A percentile compares a stretch with the other conserved stretches of the same genome.
phyloP scores from a whole-genome alignment of 2,797 vertebrate species.

The Melopsittacus undulatus region DNA sequence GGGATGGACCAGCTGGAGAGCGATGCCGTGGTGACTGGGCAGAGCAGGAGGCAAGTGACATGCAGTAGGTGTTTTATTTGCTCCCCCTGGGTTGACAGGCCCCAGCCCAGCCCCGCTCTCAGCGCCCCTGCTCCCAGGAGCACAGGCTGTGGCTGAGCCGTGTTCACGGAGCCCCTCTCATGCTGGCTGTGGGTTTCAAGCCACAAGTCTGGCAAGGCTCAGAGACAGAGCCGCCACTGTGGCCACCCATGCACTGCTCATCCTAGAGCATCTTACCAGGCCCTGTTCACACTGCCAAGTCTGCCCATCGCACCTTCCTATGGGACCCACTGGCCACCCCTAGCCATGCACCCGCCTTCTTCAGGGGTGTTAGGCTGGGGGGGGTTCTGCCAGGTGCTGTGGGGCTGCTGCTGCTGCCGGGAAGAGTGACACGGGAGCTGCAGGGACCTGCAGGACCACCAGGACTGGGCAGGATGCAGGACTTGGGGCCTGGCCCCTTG shows the following conservation, averaged over 20 bases:
- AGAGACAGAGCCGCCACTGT: neutral
- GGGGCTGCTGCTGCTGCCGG: slow-evolving; percentile 50
- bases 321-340: neutral
- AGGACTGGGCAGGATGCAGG: neutral
- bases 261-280: neutral
- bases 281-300: neutral
- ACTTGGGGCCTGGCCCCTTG: slow-evolving; percentile 74
- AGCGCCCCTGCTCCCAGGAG: neutral
- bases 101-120: neutral
- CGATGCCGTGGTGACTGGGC: neutral
- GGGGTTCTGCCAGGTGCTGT: slow-evolving; percentile 71
- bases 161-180: neutral
- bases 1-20: accelerated
- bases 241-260: neutral
- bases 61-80: slow-evolving; percentile 47
- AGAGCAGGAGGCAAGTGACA: slow-evolving; percentile 17
- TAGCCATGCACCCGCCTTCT: neutral
- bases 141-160: accelerated
- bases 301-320: accelerated
- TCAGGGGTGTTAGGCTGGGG: slow-evolving; percentile 4
- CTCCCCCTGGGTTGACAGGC: neutral
- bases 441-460: neutral
- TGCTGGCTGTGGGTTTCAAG: neutral
- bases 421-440: neutral
- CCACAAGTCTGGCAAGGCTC: neutral